A percentile compares a stretch with the other conserved stretches of the same genome.
Conservation (phyloP, 2,888 invertebrate species). For the Cephus pulcher region DNA sequence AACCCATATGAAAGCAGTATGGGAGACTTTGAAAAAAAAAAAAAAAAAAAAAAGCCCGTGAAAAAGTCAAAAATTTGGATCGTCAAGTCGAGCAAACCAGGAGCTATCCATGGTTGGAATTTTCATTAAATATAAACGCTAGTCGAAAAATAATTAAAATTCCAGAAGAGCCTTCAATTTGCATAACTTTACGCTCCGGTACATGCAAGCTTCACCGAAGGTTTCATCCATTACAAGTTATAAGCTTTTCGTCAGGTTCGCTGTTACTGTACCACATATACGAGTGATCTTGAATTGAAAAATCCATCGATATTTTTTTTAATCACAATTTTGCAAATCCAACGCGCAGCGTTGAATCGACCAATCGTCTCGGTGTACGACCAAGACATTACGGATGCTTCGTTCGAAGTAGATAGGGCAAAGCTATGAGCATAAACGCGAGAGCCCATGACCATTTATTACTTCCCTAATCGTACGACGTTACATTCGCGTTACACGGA, state of each 20-base stretch:
- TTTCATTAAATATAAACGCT: constrained; percentile 39
- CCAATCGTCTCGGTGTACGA: neutral
- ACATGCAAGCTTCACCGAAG: constrained; percentile 1
- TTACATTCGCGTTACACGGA: neutral
- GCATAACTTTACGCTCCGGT: constrained; percentile 40
- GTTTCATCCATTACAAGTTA: neutral
- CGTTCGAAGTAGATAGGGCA: neutral
- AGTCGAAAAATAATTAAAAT: constrained; percentile 45
- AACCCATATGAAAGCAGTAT: neutral
- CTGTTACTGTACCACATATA: neutral
- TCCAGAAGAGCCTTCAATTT: constrained; percentile 41
- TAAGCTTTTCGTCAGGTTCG: neutral
- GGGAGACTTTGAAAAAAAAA: neutral
- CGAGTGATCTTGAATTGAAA: neutral
- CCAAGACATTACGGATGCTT: neutral
- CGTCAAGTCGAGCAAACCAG: neutral
- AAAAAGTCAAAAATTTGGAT: neutral
- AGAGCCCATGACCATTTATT: neutral
- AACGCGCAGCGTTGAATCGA: neutral
- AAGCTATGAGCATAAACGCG: neutral
- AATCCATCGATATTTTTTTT: too few relatives aligned
- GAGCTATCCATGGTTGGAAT: constrained; percentile 29
- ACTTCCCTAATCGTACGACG: neutral
- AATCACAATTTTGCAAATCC: neutral
- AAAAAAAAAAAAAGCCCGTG: neutral